Percentiles rank a stretch among this genome's conserved stretches.
Evolutionary conservation across 2,888 invertebrate genomes (phyloP).

Genomic region (Caenorhabditis becei): DNA sequence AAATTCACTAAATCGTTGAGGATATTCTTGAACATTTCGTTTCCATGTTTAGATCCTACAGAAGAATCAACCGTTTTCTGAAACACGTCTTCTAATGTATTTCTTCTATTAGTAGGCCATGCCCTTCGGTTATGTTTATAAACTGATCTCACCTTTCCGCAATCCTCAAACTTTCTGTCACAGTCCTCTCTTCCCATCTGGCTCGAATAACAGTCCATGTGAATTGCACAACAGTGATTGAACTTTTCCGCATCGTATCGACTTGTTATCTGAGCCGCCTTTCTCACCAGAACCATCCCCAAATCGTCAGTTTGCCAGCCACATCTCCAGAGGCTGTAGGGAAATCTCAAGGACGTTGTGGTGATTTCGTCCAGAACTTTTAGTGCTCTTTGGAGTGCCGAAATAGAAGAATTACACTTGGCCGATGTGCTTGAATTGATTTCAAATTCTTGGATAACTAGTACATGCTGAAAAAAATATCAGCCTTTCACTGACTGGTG

Average conservation of each 20-base stretch:
- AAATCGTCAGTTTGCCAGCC: constrained; percentile 11
- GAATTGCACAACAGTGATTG: constrained; percentile 20
- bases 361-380: background rate
- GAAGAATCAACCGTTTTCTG: too few relatives aligned
- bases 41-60: too few relatives aligned
- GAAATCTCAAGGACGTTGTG: background rate
- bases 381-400: background rate
- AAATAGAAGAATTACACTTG: too few relatives aligned
- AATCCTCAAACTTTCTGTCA: background rate
- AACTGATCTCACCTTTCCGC: background rate
- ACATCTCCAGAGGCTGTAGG: constrained; percentile 13
- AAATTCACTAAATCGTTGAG: too few relatives aligned
- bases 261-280: background rate
- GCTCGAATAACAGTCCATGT: constrained; percentile 6
- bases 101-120: too few relatives aligned
- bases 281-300: background rate
- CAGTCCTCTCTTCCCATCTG: background rate
- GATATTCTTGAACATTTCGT: too few relatives aligned
- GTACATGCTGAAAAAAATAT: too few relatives aligned
- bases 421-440: too few relatives aligned
- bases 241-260: background rate
- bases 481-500: too few relatives aligned
- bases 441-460: too few relatives aligned
- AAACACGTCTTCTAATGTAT: background rate
- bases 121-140: background rate